Evolutionary conservation across 2,113 vertebrate genomes (phyloP).

Genomic region (Scophthalmus maximus): DNA sequence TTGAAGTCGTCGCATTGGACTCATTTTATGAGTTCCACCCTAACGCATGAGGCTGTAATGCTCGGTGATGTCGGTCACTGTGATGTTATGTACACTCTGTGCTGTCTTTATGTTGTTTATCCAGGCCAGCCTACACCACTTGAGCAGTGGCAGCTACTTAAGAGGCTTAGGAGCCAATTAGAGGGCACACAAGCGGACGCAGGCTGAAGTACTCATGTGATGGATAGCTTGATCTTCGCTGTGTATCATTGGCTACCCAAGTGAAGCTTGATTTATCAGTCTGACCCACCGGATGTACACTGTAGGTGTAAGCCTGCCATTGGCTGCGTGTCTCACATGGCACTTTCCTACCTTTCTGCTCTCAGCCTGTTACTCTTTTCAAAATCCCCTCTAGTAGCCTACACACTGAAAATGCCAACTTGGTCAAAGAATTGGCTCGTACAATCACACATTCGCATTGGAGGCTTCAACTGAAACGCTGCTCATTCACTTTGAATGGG

Average conservation of each 20-base stretch:
- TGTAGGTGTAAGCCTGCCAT: not conserved
- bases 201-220: constrained; percentile 66
- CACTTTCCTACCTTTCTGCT: not conserved
- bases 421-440: too few relatives aligned
- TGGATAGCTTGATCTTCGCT: constrained; percentile 66
- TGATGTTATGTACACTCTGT: constrained; percentile 50
- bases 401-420: too few relatives aligned
- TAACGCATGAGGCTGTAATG: constrained; percentile 15
- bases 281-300: not conserved
- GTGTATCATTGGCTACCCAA: constrained; percentile 57
- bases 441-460: too few relatives aligned
- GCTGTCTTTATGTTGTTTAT: constrained; percentile 70
- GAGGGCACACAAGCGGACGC: constrained; percentile 65
- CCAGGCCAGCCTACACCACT: constrained; percentile 60
- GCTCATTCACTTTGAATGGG: too few relatives aligned
- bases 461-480: too few relatives aligned
- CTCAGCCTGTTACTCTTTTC: not conserved
- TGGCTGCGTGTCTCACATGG: too few relatives aligned
- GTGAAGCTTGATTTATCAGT: constrained; percentile 41
- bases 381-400: too few relatives aligned
- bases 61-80: constrained; percentile 19
- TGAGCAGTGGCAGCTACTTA: constrained; percentile 69
- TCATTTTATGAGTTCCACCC: constrained; percentile 5
- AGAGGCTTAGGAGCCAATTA: constrained; percentile 82
- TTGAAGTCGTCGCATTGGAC: too few relatives aligned